Conservation (phyloP, 1,140 invertebrate genomes). For the Eriocheir sinensis region DNA sequence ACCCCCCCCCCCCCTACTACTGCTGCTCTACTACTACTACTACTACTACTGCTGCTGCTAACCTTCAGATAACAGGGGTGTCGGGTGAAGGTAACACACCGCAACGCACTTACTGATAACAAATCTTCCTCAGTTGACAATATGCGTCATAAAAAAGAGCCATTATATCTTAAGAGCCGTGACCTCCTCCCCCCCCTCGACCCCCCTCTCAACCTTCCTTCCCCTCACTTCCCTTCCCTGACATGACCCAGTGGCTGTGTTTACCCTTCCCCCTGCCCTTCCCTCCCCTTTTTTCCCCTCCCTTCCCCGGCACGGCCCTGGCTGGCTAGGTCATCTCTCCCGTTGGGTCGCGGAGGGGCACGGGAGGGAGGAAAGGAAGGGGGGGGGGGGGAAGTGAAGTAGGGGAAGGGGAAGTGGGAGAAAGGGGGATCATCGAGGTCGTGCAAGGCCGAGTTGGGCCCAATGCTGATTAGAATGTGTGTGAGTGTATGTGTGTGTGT, state of each 20-base stretch:
- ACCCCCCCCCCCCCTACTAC: background rate
- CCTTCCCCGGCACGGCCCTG: background rate
- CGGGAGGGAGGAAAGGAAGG: background rate
- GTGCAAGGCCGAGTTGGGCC: background rate
- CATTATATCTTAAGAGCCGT: background rate
- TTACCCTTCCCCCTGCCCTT: background rate
- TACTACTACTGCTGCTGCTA: background rate
- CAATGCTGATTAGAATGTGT: background rate
- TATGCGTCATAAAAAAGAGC: background rate
- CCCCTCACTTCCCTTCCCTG: background rate
- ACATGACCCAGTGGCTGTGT: background rate
- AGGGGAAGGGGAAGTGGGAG: background rate
- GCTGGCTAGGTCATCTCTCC: background rate
- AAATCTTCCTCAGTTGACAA: background rate
- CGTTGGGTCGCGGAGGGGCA: background rate
- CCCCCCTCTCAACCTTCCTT: background rate
- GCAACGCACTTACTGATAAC: background rate
- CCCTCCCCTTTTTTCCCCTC: background rate
- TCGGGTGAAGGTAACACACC: too few species aligned
- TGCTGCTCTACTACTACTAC: background rate
- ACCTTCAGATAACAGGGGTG: too few species aligned
- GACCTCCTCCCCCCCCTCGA: background rate
- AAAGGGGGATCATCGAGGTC: background rate
- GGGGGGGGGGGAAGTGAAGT: background rate
- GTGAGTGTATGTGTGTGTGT: constrained; percentile 41